A percentile compares a stretch with the other conserved stretches of the same genome.
phyloP scores from a whole-genome alignment of 2,888 invertebrate genomes.

The Megamerina dolium region DNA sequence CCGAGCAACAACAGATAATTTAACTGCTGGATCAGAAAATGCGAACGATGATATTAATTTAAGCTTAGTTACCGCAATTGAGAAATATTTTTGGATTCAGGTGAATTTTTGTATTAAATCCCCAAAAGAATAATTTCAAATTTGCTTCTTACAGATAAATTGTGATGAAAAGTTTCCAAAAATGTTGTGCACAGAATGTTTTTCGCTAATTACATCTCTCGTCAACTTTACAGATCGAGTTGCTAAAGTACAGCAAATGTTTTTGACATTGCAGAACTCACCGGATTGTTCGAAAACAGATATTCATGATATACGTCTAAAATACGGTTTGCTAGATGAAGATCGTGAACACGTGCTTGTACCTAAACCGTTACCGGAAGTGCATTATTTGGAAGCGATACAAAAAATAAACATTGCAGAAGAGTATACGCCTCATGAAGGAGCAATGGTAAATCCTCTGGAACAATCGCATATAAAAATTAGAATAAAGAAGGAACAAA shows the following conservation, averaged over 20 bases:
- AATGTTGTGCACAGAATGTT: too few relatives aligned
- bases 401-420: constrained; percentile 17
- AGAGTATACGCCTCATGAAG: neutral
- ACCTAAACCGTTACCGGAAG: constrained; percentile 20
- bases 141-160: constrained; percentile 31
- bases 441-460: neutral
- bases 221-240: constrained; percentile 33
- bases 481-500: constrained; percentile 21
- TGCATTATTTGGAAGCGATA: constrained; percentile 29
- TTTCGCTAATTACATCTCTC: constrained; percentile 30
- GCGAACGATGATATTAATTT: too few relatives aligned
- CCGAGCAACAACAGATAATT: too few relatives aligned
- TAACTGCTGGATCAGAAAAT: constrained; percentile 18
- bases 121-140: too few relatives aligned
- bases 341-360: constrained; percentile 16
- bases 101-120: neutral
- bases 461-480: constrained; percentile 7
- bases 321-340: constrained; percentile 26
- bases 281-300: neutral
- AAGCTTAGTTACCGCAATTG: constrained; percentile 29
- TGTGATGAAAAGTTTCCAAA: constrained; percentile 33
- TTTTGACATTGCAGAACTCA: constrained; percentile 27
- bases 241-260: constrained; percentile 36
- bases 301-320: constrained; percentile 12
- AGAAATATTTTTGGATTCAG: too few relatives aligned